phyloP scores from a whole-genome alignment of 2,888 invertebrate species.

The Dermolepida albohirtum region DNA sequence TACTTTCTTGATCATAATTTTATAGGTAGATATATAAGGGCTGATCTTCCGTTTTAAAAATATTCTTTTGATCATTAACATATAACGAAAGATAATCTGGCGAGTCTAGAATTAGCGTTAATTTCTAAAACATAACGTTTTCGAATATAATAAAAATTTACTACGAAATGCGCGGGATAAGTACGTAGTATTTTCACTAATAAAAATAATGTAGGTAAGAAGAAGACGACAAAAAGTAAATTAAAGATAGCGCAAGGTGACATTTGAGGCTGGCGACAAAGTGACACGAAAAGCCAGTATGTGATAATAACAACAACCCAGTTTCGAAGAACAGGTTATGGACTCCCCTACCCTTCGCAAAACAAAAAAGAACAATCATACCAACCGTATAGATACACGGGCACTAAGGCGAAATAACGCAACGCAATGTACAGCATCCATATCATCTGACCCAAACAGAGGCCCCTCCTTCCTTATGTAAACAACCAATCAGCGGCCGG shows the following conservation, averaged over 20 bases:
- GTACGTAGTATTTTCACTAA: slow-evolving; percentile 33
- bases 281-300: slow-evolving; percentile 16
- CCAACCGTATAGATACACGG: no score
- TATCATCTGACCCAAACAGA: slow-evolving; percentile 57
- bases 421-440: slow-evolving; percentile 55
- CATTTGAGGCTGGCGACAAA: slow-evolving; percentile 23
- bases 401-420: no score
- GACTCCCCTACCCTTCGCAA: slow-evolving; percentile 44
- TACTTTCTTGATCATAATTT: no score
- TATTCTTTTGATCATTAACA: no score
- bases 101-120: neutral
- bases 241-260: slow-evolving; percentile 29
- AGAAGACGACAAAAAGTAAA: slow-evolving; percentile 1
- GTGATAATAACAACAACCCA: slow-evolving; percentile 33
- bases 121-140: neutral
- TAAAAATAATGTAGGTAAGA: slow-evolving; percentile 25
- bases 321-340: slow-evolving; percentile 41
- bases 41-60: no score
- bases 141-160: neutral
- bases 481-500: slow-evolving; percentile 65
- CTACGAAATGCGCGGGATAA: neutral
- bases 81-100: no score
- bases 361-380: slow-evolving; percentile 49
- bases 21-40: no score
- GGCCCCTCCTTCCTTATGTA: slow-evolving; percentile 63